Conservation (phyloP, 2,888 invertebrate species). For the Archips crataeganus region DNA sequence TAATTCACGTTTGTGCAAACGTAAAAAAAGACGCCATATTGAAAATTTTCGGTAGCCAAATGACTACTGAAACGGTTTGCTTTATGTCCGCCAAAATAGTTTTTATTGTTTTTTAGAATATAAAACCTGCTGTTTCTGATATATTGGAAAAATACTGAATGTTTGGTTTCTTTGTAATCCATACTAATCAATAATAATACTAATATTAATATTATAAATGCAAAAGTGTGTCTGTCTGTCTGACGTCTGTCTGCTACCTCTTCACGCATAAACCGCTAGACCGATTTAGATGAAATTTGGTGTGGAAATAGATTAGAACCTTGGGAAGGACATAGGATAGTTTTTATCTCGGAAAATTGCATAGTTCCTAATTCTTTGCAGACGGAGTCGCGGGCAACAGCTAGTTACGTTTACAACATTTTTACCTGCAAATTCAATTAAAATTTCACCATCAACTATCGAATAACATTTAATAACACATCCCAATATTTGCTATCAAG, state of each 20-base stretch:
- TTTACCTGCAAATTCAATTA: neutral
- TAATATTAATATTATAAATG: too few species aligned
- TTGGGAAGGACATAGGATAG: too few species aligned
- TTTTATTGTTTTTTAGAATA: neutral
- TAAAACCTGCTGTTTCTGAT: neutral
- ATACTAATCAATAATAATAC: too few species aligned
- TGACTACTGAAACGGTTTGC: constrained; percentile 1
- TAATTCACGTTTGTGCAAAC: constrained; percentile 12
- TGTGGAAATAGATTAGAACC: too few species aligned
- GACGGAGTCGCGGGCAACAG: too few species aligned
- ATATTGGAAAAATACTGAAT: neutral
- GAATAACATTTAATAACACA: constrained; percentile 9
- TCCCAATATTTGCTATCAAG: constrained; percentile 21
- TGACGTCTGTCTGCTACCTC: too few species aligned
- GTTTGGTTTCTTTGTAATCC: neutral
- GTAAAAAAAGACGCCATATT: constrained; percentile 15
- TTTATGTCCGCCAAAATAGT: neutral
- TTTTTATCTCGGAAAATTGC: too few species aligned
- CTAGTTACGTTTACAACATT: too few species aligned
- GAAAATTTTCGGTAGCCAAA: constrained; percentile 15
- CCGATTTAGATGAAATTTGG: too few species aligned
- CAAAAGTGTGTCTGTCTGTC: too few species aligned
- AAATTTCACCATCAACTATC: neutral
- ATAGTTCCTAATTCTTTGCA: too few species aligned
- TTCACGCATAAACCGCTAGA: too few species aligned